Percentiles rank a stretch among this genome's conserved stretches.
Evolutionary conservation across 2,113 vertebrate genomes (phyloP).

Genomic region (Dasyprocta punctata): DNA sequence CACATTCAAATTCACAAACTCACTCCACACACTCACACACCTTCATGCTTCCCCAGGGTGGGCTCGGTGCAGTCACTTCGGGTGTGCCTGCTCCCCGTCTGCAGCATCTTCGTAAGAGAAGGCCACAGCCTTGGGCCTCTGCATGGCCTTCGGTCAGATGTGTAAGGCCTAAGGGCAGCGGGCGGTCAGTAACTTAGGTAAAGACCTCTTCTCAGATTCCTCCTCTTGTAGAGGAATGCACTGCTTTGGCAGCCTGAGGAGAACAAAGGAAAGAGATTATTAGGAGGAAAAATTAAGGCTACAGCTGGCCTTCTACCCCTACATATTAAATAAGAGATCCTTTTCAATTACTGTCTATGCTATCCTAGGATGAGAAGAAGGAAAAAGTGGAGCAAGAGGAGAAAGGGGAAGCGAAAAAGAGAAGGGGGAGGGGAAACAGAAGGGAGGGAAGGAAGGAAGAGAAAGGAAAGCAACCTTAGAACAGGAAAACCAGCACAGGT

Average conservation of each 20-base stretch:
- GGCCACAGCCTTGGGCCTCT: background rate
- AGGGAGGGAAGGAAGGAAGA: rapidly evolving
- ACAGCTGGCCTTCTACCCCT: background rate
- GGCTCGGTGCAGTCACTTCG: background rate
- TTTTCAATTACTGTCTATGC: background rate
- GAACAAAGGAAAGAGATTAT: background rate
- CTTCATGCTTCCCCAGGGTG: background rate
- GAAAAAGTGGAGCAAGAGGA: background rate
- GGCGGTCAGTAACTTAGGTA: too few species aligned
- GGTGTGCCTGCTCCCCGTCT: background rate
- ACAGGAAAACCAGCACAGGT: background rate
- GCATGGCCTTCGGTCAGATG: background rate
- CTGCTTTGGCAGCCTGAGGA: background rate
- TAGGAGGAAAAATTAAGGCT: background rate
- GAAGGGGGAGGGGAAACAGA: background rate
- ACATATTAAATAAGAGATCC: background rate
- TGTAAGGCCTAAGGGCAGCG: rapidly evolving
- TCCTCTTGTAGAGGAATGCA: background rate
- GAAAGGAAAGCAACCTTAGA: background rate
- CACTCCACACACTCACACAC: background rate
- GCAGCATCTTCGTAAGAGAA: background rate
- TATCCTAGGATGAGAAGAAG: background rate
- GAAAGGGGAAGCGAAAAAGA: background rate
- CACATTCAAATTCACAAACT: too few species aligned
- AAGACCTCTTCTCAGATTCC: background rate